Percentiles rank a stretch among this genome's conserved stretches.
Conservation (phyloP, 2,888 invertebrate genomes). For the Eilema griseolum region DNA sequence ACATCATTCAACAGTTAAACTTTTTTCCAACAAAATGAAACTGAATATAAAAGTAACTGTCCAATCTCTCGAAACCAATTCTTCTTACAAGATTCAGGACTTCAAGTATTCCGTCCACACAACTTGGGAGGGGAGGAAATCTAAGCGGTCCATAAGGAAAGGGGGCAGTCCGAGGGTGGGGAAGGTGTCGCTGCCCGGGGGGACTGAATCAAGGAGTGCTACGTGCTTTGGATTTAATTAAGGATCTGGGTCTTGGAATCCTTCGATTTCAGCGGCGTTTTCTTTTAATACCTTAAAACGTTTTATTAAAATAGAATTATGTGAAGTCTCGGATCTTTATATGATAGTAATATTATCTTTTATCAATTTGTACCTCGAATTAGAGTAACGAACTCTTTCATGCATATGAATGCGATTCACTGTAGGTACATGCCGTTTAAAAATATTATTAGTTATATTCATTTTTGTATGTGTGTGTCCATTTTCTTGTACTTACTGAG, state of each 20-base stretch:
- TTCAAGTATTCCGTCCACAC: constrained; percentile 84
- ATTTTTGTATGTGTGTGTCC: background rate
- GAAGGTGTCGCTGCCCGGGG: constrained; percentile 68
- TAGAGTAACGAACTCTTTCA: no score
- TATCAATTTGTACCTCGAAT: background rate
- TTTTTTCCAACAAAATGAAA: constrained; percentile 50
- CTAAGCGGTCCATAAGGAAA: constrained; percentile 86
- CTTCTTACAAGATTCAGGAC: constrained; percentile 84
- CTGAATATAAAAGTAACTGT: constrained; percentile 71
- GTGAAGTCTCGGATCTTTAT: constrained; percentile 41
- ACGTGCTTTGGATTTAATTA: constrained; percentile 86
- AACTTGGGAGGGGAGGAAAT: constrained; percentile 82
- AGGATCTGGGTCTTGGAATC: constrained; percentile 80
- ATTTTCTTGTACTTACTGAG: background rate
- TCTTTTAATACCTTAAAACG: constrained; percentile 74
- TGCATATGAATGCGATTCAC: no score
- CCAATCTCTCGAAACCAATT: constrained; percentile 84
- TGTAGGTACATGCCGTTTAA: no score
- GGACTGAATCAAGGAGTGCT: constrained; percentile 86
- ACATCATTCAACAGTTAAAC: background rate
- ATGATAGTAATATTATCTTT: constrained; percentile 36
- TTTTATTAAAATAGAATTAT: constrained; percentile 53
- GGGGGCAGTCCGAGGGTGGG: constrained; percentile 62
- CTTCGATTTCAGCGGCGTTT: constrained; percentile 85
- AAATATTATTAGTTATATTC: background rate